These are phyloP conservation scores for Onychomys arenicola DNA, from an alignment of 2,797 vertebrate species.

Conservation along the genomic window DNA sequence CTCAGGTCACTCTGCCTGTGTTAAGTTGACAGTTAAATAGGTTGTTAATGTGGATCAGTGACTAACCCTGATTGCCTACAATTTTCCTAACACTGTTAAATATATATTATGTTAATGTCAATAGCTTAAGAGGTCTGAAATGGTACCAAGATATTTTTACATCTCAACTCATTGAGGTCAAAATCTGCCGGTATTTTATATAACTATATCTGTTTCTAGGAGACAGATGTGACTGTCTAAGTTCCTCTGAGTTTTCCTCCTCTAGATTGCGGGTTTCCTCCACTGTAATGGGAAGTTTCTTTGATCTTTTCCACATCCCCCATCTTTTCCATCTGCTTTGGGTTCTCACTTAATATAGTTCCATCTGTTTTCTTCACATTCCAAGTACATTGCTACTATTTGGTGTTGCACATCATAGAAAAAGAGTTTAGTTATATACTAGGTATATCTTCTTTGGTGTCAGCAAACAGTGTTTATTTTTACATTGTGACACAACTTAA, in stretches of 20 bases:
- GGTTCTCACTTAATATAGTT: background rate
- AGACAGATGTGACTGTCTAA: background rate
- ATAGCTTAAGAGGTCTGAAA: background rate
- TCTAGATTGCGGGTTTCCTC: background rate
- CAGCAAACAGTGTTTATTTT: no score
- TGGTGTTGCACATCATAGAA: background rate
- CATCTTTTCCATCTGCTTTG: background rate
- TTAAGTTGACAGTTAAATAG: background rate
- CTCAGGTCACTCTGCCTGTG: background rate
- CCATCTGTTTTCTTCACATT: slow-evolving; percentile 12
- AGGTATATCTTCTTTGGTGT: background rate
- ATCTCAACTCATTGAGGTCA: background rate
- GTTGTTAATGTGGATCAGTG: background rate
- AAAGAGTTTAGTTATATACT: no score
- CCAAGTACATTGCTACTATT: background rate
- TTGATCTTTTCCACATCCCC: background rate
- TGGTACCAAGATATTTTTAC: background rate
- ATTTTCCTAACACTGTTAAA: background rate
- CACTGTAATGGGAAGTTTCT: background rate
- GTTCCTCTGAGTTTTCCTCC: background rate
- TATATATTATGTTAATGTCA: background rate
- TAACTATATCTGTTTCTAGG: background rate
- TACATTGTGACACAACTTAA: no score
- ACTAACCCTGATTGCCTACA: background rate
- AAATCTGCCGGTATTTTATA: background rate